Evolutionary conservation across 2,113 vertebrate genomes (phyloP).

Genomic region (Tragelaphus imberbis): DNA sequence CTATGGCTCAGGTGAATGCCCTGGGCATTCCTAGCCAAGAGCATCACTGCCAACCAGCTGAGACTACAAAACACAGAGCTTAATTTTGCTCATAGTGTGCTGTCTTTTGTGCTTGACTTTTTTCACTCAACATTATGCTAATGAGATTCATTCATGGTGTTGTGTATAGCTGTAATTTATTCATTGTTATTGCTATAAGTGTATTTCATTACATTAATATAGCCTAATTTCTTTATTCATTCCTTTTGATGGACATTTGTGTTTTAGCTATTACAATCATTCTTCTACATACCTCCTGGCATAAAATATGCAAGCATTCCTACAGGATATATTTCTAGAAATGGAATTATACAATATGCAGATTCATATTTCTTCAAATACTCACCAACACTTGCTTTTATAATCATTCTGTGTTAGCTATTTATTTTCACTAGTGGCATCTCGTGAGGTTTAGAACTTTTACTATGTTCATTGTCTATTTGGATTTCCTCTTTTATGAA

Average conservation of each 20-base stretch:
- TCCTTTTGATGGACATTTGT: neutral
- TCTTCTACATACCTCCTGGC: neutral
- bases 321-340: neutral
- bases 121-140: neutral
- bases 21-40: neutral
- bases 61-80: neutral
- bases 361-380: neutral
- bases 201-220: neutral
- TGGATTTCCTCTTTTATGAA: neutral
- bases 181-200: neutral
- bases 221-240: no score
- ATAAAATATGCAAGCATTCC: neutral
- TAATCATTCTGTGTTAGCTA: neutral
- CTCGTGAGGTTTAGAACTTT: neutral
- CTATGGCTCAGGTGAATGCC: neutral
- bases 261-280: neutral
- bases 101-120: neutral
- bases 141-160: neutral
- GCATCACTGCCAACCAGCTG: neutral
- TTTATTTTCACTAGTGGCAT: neutral
- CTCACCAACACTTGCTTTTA: neutral
- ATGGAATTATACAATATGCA: neutral
- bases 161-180: neutral
- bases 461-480: neutral
- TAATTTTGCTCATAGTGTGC: neutral